Evolutionary conservation across 2,797 vertebrate genomes (phyloP), one percentile per base, ranked within the genome.

Genomic region (Molothrus aeneus): DNA sequence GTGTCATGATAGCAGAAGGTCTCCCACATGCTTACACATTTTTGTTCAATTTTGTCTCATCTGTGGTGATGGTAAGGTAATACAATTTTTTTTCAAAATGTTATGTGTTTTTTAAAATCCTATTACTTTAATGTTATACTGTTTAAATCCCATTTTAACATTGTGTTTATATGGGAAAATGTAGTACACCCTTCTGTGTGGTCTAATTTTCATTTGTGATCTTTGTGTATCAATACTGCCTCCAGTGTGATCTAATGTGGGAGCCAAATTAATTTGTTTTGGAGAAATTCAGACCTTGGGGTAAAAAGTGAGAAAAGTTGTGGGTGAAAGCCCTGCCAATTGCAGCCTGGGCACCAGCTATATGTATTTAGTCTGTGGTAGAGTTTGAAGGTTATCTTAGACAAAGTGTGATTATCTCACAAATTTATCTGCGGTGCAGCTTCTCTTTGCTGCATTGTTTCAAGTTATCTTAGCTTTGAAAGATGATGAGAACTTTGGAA

Each of bases 401-500:
- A 32, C 16, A 38, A 77, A 90, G n/a, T 5, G 1, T 42, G 40
- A 48, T 86, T 92, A 80, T 86, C 70, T 83, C 17, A 11, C 40
- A 57, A 40, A n/a, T 79, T 70, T 70, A 56, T 90, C 66, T 80
- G 59, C 0, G 1, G 25, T 73, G 28, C 24, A 18, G 2, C 61
- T 95, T 82, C 34, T 87, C 19, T 90, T 86, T 91, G 47, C 79
- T 88, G 70, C 21, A 48, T 91, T 92, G 24, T 94, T 92, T 91
- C 28, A 64, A 29, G 9, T 83, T 84, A 54, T 83, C 26, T 71
- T 88, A 54, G 57, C 43, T 88, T 91, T 92, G 43, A 88, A 90
- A 66, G 45, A 84, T 32, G 16, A 63, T 47, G 29, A 83, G 36
- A 78, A 45, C n/a, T 86, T 86, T 45, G 48, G 43, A 86, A 59